Conservation (phyloP, 2,888 invertebrate species). For the Brassicogethes aeneus region DNA sequence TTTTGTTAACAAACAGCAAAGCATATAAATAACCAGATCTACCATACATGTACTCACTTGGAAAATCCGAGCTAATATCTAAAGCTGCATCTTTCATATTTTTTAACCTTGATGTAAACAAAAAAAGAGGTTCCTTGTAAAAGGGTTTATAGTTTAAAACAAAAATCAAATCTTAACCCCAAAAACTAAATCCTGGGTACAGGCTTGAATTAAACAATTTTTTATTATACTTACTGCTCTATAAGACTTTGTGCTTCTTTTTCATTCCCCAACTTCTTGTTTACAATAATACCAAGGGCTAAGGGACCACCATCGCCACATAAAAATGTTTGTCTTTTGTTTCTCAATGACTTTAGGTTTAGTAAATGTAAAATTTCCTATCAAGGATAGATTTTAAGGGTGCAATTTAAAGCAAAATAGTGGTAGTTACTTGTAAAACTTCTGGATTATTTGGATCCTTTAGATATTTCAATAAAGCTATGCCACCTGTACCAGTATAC, state of each 20-base stretch:
- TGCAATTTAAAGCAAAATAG: no score
- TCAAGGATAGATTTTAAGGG: constrained; percentile 13
- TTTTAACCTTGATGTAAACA: constrained; percentile 18
- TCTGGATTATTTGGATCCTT: constrained; percentile 27
- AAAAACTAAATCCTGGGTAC: no score
- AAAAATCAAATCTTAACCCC: no score
- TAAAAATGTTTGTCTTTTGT: constrained; percentile 52
- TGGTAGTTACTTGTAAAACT: constrained; percentile 28
- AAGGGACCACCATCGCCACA: constrained; percentile 62
- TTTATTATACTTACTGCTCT: no score
- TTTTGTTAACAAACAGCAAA: constrained; percentile 62
- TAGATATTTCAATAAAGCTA: constrained; percentile 56
- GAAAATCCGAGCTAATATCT: constrained; percentile 44
- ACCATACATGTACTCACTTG: constrained; percentile 83
- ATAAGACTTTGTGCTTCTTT: constrained; percentile 45
- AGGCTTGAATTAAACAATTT: no score
- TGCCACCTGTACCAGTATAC: constrained; percentile 68
- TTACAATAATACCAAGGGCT: constrained; percentile 51
- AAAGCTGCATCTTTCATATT: constrained; percentile 47
- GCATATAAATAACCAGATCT: constrained; percentile 74
- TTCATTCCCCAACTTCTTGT: constrained; percentile 46
- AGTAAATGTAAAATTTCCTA: constrained; percentile 42
- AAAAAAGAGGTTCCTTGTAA: constrained; percentile 36
- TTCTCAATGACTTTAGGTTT: constrained; percentile 40
- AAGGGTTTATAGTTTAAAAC: no score